Evolutionary conservation across 2,888 invertebrate genomes (phyloP), one percentile per base, ranked within the genome.

Genomic region (Emmelina monodactyla): DNA sequence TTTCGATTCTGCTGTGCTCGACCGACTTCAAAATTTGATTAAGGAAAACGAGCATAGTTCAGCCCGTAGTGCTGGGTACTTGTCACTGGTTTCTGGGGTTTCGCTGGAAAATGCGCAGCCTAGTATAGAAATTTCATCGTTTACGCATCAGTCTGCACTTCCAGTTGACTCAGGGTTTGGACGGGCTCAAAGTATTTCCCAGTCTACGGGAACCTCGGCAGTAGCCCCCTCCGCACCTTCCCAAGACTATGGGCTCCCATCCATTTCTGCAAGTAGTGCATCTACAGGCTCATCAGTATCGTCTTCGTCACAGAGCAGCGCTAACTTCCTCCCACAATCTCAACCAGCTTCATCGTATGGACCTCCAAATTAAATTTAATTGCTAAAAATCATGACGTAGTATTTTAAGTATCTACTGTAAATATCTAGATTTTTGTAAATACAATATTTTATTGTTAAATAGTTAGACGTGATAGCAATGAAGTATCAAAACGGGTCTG

Each of bases 111-210:
- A 62, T 35, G 76, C 66, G 2, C 62, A 56, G 39, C 78, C 78
- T 0, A 79, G 79, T 40, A 50, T 76, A n/a, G 79, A 79, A 49
- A 45, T 79, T 33, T 56, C 69, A 3, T 76, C 79, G 0, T 79
- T 78, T 38, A 60, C 67, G 1, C 75, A 79, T n/a, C 63, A 55
- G 22, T 66, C 73, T 12, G 13, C 6, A 4, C 7, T 5, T 2
- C 68, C 65, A 7, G 16, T 51, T 32, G 37, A 33, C 13, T 39
- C 47, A 13, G 40, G 16, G 14, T 16, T 25, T 7, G 16, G 40
- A 25, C 31, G 22, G 41, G 19, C 44, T 41, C 29, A 50, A 41
- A 22, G 46, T 39, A 4, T 32, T 22, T 46, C 49, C 12, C 37
- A 44, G 2, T 48, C 46, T 4, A 44, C 50, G 12, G 42, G 51